Evolutionary conservation across 2,797 vertebrate species (phyloP).

Genomic region (Ctenopoma multispine): DNA sequence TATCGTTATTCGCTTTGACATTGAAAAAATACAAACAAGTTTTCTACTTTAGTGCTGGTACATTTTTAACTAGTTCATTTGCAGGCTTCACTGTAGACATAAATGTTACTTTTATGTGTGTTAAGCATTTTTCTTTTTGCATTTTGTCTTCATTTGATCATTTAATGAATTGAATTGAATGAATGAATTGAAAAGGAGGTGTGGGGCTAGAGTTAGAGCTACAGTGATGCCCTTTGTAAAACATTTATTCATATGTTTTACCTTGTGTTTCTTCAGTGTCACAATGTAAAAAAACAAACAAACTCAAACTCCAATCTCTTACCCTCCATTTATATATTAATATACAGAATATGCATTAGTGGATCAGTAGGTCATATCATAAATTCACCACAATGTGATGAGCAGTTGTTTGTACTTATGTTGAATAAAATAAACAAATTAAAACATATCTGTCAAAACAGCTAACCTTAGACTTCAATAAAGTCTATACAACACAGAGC

Average conservation of each 20-base stretch:
- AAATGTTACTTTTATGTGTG: background rate
- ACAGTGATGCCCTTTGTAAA: background rate
- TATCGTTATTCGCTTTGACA: too few species aligned
- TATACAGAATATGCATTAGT: background rate
- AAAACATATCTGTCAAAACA: background rate
- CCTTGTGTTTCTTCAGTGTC: background rate
- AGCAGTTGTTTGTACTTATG: background rate
- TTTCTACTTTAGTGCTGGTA: too few species aligned
- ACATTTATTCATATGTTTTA: background rate
- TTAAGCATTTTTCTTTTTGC: background rate
- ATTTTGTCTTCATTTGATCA: background rate
- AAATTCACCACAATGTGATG: background rate
- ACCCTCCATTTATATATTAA: background rate
- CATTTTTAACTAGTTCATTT: too few species aligned
- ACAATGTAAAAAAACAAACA: background rate
- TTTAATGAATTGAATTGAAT: too few species aligned
- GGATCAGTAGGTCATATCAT: background rate
- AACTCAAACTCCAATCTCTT: background rate
- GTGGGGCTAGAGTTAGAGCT: background rate
- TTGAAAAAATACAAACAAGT: too few species aligned
- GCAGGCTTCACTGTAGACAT: too few species aligned
- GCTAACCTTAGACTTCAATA: constrained; percentile 20
- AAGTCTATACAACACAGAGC: constrained; percentile 1
- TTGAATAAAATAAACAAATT: constrained; percentile 15
- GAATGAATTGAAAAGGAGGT: too few species aligned